Base-by-base conservation (phyloP, 2,113 vertebrate species). In the Anhinga anhinga region DNA sequence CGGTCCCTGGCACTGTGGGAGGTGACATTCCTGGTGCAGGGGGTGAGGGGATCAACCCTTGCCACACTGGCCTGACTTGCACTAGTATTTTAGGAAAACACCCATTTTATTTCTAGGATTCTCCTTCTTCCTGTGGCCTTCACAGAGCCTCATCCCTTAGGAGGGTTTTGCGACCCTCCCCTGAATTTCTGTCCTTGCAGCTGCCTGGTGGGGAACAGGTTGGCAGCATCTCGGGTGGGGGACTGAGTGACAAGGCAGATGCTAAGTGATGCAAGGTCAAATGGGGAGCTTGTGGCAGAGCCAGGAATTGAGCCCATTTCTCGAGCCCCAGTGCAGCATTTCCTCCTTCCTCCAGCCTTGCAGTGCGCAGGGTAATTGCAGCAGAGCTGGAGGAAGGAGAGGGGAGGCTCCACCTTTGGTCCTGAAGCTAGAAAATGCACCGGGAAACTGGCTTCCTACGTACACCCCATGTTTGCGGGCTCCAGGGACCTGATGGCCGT, bases 1-100 rank as follows among this genome's bases (percentile, higher is more conserved):
- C 4, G 0, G 4, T 53, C 50, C n/a, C 30, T 7, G 7, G 59
- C 59, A 2, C 61, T 47, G 52, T 0, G 0, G 5, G 21, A 56
- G 9, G 76, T 47, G 72, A 38, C 13, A 5, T 6, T 66, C 34
- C 44, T 15, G 34, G 4, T 36, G 66, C 56, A 17, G 34, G 17
- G 20, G 21, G 42, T 13, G 80, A 9, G 26, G 83, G 56, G 26
- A 55, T 72, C 11, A 1, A 3, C 66, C 70, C 56, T 49, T 2
- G 0, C 15, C 50, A 19, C 21, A 10, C 40, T 15, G 59, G 20
- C 62, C 61, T 59, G 73, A 3, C 25, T 62, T 3, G 32, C 5
- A 7, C 25, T 52, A 6, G 36, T 83, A 10, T 53, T 86, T 91
- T 72, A 86, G 65, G 70, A 63, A 59, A 42, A 81, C 45, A 55